phyloP scores from a whole-genome alignment of 2,888 invertebrate species.

The Cephus runcator region DNA sequence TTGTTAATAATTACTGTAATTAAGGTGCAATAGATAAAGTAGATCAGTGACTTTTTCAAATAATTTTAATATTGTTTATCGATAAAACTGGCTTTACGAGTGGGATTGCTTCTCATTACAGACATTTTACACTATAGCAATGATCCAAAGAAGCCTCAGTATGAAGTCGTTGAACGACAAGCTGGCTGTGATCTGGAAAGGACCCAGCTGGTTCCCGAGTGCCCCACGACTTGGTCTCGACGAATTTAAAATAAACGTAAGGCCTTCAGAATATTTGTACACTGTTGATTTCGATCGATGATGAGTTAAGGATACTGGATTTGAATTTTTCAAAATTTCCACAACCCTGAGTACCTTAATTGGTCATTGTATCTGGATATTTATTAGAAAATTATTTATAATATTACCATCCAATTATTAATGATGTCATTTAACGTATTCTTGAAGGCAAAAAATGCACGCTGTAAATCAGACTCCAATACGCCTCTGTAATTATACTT shows the following conservation, averaged over 20 bases:
- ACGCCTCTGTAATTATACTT: conserved; percentile 16
- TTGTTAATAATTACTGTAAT: neutral
- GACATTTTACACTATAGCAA: conserved; percentile 80
- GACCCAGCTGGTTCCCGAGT: conserved; percentile 91
- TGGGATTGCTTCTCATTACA: conserved; percentile 56
- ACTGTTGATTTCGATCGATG: neutral
- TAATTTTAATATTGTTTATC: neutral
- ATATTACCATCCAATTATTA: conserved; percentile 2
- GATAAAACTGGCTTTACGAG: neutral
- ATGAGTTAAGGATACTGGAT: neutral
- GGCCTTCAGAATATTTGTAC: conserved; percentile 40
- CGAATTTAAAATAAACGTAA: conserved; percentile 80
- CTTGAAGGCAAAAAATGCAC: conserved; percentile 4
- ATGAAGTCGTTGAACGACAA: conserved; percentile 74
- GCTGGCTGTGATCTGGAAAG: conserved; percentile 79
- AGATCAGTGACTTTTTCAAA: conserved; percentile 1
- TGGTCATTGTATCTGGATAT: neutral
- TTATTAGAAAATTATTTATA: neutral
- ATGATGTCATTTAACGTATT: neutral
- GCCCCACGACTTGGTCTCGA: conserved; percentile 80
- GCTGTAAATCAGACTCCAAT: conserved; percentile 14
- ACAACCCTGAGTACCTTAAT: neutral
- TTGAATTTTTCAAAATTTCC: neutral
- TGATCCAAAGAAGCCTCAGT: conserved; percentile 72
- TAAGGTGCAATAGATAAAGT: neutral